Percentiles rank a stretch among this genome's conserved stretches.
Evolutionary conservation across 2,797 vertebrate species (phyloP).

Genomic region (Toxotes lorentzi): DNA sequence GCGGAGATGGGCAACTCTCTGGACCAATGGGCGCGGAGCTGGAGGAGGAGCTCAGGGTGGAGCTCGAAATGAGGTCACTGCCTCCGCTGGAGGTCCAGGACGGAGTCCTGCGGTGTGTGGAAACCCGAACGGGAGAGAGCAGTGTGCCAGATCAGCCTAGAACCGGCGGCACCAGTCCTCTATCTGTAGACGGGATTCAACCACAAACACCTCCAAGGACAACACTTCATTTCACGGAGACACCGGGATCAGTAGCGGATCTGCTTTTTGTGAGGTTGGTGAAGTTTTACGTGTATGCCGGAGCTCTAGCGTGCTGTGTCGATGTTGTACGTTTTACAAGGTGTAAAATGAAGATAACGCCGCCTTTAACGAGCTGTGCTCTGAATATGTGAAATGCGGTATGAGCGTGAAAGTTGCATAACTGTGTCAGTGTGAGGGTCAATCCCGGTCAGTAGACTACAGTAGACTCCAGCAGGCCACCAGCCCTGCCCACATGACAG

Average conservation of each 20-base stretch:
- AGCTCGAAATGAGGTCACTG: slow-evolving; percentile 79
- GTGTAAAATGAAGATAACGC: too few relatives aligned
- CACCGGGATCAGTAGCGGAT: neutral
- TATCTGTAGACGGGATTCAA: neutral
- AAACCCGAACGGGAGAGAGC: slow-evolving; percentile 21
- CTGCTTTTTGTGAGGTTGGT: slow-evolving; percentile 64
- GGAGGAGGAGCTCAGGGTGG: slow-evolving; percentile 35
- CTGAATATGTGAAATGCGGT: neutral
- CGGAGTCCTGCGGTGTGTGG: slow-evolving; percentile 43
- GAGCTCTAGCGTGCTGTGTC: neutral
- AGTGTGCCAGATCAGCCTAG: slow-evolving; percentile 10
- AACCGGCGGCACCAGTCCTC: neutral
- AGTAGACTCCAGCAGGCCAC: slow-evolving; percentile 34
- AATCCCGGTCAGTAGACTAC: slow-evolving; percentile 71
- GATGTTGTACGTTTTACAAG: neutral
- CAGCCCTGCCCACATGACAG: slow-evolving; percentile 40
- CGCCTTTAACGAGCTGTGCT: neutral
- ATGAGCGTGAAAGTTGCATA: slow-evolving; percentile 71
- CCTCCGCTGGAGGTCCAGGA: slow-evolving; percentile 55
- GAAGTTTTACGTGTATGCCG: slow-evolving; percentile 17
- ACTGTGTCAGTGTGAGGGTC: slow-evolving; percentile 79
- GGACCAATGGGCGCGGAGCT: slow-evolving; percentile 53
- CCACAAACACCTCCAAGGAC: neutral
- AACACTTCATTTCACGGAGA: neutral
- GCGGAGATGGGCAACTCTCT: neutral